These are phyloP conservation scores for Lottia gigantea DNA, from an alignment of 2,888 invertebrate genomes.

Conservation along the genomic window DNA sequence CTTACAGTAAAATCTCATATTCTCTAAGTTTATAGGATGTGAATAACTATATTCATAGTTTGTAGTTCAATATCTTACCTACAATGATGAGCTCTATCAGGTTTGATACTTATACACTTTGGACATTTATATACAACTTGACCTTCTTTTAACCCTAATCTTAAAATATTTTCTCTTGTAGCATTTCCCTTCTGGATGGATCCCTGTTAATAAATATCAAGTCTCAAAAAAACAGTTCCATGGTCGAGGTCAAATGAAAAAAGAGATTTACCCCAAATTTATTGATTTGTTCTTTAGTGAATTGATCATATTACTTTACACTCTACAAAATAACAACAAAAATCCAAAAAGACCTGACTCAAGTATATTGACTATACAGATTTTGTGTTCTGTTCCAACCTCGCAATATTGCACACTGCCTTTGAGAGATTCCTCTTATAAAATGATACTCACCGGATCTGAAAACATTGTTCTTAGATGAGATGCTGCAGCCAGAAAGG, in stretches of 20 bases:
- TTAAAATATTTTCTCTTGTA: constrained; percentile 65
- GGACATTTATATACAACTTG: constrained; percentile 75
- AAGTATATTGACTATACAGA: too few relatives aligned
- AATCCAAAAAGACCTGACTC: neutral
- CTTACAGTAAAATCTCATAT: too few relatives aligned
- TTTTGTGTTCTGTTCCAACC: too few relatives aligned
- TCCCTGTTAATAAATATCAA: constrained; percentile 55
- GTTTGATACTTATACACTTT: constrained; percentile 83
- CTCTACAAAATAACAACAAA: too few relatives aligned
- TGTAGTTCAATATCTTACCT: constrained; percentile 56
- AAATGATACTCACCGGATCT: constrained; percentile 79
- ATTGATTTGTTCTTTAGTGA: neutral
- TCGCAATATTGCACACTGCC: too few relatives aligned
- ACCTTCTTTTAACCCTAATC: constrained; percentile 64
- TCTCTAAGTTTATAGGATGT: too few relatives aligned
- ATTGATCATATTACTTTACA: too few relatives aligned
- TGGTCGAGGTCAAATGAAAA: too few relatives aligned
- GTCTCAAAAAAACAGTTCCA: neutral
- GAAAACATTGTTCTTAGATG: constrained; percentile 86
- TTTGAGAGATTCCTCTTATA: neutral
- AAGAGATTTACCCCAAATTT: too few relatives aligned
- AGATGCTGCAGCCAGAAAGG: constrained; percentile 79
- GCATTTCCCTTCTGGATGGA: constrained; percentile 68
- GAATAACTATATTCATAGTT: too few relatives aligned
- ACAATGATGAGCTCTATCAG: constrained; percentile 89